A percentile compares a stretch with the other conserved stretches of the same genome.
These are phyloP conservation scores for Monoplex corrugatus DNA, from an alignment of 2,888 invertebrate genomes.

Conservation along the genomic window DNA sequence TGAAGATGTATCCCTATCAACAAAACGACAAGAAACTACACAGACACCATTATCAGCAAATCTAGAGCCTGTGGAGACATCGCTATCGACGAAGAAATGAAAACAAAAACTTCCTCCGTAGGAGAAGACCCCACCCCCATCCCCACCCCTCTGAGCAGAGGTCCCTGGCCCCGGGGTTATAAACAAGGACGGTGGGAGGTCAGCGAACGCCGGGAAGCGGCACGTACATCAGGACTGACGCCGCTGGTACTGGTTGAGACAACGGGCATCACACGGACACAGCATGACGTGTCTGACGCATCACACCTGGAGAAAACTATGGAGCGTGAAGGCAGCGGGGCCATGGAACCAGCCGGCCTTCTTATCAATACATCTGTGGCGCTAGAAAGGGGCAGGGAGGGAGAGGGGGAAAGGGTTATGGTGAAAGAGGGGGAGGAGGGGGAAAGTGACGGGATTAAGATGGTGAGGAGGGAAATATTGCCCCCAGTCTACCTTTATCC, in stretches of 20 bases:
- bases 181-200: not conserved
- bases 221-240: too few relatives aligned
- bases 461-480: too few relatives aligned
- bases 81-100: not conserved
- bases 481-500: not conserved
- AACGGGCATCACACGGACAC: too few relatives aligned
- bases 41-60: too few relatives aligned
- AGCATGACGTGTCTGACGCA: too few relatives aligned
- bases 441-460: not conserved
- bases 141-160: too few relatives aligned
- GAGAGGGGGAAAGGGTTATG: not conserved
- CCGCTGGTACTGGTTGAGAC: too few relatives aligned
- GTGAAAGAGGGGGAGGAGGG: not conserved
- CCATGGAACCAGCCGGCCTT: not conserved
- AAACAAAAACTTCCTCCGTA: not conserved
- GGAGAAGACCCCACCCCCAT: not conserved
- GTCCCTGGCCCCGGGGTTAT: not conserved
- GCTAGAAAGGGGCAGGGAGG: not conserved
- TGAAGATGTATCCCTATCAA: not conserved
- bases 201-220: not conserved
- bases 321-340: conserved; percentile 6
- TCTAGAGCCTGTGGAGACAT: too few relatives aligned
- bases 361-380: conserved; percentile 34
- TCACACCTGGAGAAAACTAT: not conserved
- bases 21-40: not conserved